Base-by-base conservation (phyloP, 2,113 vertebrate genomes). In the Paratilapia polleni region DNA sequence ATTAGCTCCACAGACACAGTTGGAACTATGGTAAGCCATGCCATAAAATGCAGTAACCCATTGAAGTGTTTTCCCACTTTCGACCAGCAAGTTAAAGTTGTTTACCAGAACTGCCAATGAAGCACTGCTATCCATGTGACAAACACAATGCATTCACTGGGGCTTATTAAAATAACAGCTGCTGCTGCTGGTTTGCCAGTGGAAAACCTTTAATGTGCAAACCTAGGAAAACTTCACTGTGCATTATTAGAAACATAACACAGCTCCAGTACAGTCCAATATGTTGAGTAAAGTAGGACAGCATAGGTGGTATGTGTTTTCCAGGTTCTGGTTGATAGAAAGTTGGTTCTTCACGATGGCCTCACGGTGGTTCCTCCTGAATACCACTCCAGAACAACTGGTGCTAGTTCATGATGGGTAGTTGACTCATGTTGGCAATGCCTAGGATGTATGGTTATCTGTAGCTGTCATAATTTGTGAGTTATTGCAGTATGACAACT, bases 151-250 rank as follows among this genome's bases (percentile, higher is more conserved):
- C 47, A 31, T 7, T 54, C 52, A 4, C 47, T 73, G 49, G 11
- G 26, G 68, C 47, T 52, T 73, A 73, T 73, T 73, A 73, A 73
- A 73, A 52, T 52, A 54, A 54, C 20, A 73, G 47, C 20, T 73
- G 68, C 26, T 73, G 47, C n/a, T n/a, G n/a, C 28, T 3, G 28
- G 19, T 54, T 54, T 73, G 17, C 6, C 24, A 73, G 43, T 70
- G 6, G 43, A 70, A 70, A 68, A 47, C 38, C 22, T 68, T 68
- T 22, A 68, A 68, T 0, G 5, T 66, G 63, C 14, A 66, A 3
- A 70, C 49, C 66, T 52, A 73, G 24, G 17, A 73, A 52, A 28
- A 20, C 24, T 70, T 70, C 66, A 70, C 66, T 31, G 3, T 70
- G 43, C 24, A 52, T 52, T 70, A 52, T 70, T 70, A 52, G 66